Base-by-base conservation (phyloP, 2,888 invertebrate genomes). In the Zaprionus bogoriensis region DNA sequence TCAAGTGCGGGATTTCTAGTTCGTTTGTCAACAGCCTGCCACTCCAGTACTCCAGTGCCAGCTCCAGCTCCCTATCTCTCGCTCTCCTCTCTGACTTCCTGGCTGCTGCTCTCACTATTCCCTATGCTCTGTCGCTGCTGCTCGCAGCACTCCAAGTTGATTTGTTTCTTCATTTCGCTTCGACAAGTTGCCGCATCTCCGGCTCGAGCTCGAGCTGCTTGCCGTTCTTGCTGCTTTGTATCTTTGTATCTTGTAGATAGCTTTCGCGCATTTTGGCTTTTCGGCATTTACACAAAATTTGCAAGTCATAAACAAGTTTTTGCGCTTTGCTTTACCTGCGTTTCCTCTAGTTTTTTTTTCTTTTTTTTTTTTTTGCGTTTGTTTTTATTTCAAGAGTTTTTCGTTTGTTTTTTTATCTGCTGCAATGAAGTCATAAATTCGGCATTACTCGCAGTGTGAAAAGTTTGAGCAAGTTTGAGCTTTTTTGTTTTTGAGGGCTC, bases 281-380 rank as follows among this genome's bases (percentile, higher is more conserved):
- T n/a, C 50, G 68, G 74, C 76, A 78, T 71, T 76, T 72, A 74
- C 81, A 74, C 58, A 55, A 67, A 73, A 85, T 82, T 82, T 85
- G 85, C 87, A 86, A 87, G 83, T 86, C 86, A 80, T 82, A 82
- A 87, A 86, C 86, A 87, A 86, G 84, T 87, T 82, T 85, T 87
- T 84, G 71, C 80, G 78, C 68, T 80, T 81, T 83, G 62, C 61
- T 72, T 74, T 74, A 76, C 74, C 80, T 77, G 59, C 52, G 47
- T 14, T 38, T 60, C 50, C 19, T 52, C 17, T 30, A 17, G 48
- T 55, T 57, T 36, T 39, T 46, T 39, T 53, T 52, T 61, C 39
- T 50, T 61, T 20, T 41, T 58, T 46, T 48, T 20, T 22, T 22
- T n/a, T 30, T n/a, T n/a, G n/a, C 22, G 10, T n/a, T 30, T 30